phyloP scores from a whole-genome alignment of 2,888 invertebrate genomes.

The Celastrina argiolus region DNA sequence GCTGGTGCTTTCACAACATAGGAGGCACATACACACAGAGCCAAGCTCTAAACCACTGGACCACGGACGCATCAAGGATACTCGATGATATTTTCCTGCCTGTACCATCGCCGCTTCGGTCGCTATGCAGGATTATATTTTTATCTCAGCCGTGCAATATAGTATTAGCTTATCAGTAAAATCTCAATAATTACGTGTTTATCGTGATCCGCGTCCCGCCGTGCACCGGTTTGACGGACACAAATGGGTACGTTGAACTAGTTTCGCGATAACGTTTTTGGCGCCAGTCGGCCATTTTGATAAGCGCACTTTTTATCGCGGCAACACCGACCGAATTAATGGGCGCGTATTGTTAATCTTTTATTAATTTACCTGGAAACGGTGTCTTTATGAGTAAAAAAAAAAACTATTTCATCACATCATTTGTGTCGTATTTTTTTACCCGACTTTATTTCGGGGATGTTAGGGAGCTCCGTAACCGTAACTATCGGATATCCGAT shows the following conservation, averaged over 20 bases:
- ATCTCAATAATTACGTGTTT: slow-evolving; percentile 40
- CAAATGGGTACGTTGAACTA: slow-evolving; percentile 48
- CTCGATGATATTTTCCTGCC: too few relatives aligned
- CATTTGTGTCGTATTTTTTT: too few relatives aligned
- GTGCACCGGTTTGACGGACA: slow-evolving; percentile 42
- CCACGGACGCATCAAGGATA: too few relatives aligned
- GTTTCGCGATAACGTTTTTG: slow-evolving; percentile 59
- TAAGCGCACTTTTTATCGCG: slow-evolving; percentile 19
- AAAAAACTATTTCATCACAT: too few relatives aligned
- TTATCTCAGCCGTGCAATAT: neutral
- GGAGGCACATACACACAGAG: too few relatives aligned
- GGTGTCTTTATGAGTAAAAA: neutral
- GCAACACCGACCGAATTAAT: slow-evolving; percentile 19
- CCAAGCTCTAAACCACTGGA: too few relatives aligned
- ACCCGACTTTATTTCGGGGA: too few relatives aligned
- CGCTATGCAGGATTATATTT: neutral
- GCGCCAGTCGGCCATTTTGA: slow-evolving; percentile 41
- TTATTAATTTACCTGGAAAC: slow-evolving; percentile 12
- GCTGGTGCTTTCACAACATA: too few relatives aligned
- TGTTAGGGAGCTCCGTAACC: too few relatives aligned
- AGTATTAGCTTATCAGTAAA: slow-evolving; percentile 39
- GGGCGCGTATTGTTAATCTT: slow-evolving; percentile 20
- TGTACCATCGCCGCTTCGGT: neutral
- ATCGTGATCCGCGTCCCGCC: slow-evolving; percentile 43
- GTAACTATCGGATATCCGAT: too few relatives aligned